Conservation (phyloP, 2,797 vertebrate genomes). For the Notolabrus celidotus region DNA sequence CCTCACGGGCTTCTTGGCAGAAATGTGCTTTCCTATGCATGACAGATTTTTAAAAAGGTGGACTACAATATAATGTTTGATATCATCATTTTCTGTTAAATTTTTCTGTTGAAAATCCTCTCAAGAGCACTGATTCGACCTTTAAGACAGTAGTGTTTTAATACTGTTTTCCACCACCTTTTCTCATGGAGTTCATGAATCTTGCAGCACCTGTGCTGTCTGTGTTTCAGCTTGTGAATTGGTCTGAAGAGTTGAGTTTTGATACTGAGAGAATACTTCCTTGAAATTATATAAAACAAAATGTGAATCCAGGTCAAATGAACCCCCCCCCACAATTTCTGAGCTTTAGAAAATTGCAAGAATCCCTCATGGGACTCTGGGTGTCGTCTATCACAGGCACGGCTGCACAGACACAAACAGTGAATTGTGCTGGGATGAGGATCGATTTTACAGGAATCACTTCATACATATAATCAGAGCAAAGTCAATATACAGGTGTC, state of each 20-base stretch:
- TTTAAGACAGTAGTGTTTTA: slow-evolving; percentile 9
- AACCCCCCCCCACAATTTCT: not conserved
- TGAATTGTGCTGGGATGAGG: slow-evolving; percentile 4
- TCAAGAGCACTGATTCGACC: not conserved
- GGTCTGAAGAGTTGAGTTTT: not conserved
- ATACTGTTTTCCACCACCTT: slow-evolving; percentile 18
- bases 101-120: not conserved
- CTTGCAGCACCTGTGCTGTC: slow-evolving; percentile 9
- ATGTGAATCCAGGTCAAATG: slow-evolving; percentile 26
- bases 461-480: slow-evolving; percentile 16
- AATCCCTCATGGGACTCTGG: not conserved
- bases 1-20: slow-evolving; percentile 27
- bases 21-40: slow-evolving; percentile 49
- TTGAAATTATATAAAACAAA: slow-evolving; percentile 36
- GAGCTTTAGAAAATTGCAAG: slow-evolving; percentile 4
- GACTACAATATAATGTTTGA: slow-evolving; percentile 1
- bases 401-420: not conserved
- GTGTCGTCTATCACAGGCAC: not conserved
- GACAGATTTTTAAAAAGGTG: slow-evolving; percentile 42
- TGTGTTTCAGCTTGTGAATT: slow-evolving; percentile 1
- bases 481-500: slow-evolving; percentile 1
- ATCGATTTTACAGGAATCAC: slow-evolving; percentile 9
- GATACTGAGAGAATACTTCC: not conserved
- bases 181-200: slow-evolving; percentile 25
- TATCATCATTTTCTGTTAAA: slow-evolving; percentile 10